Percentiles rank a stretch among this genome's conserved stretches.
These are phyloP conservation scores for Silurus asotus DNA, from an alignment of 2,113 vertebrate genomes.

Conservation along the genomic window DNA sequence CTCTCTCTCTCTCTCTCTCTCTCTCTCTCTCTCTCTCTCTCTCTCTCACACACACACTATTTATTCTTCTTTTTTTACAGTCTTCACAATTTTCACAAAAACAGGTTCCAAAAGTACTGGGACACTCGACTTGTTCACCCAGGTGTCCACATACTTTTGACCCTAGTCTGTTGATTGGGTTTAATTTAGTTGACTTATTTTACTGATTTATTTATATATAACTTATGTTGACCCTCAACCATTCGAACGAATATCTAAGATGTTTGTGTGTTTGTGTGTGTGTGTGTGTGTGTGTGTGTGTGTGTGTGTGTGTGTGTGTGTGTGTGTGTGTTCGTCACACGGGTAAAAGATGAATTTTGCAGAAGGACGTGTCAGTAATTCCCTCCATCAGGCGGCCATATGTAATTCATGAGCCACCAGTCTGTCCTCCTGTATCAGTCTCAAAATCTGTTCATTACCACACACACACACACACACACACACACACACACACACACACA, in stretches of 20 bases:
- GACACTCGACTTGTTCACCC: too few relatives aligned
- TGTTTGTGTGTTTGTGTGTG: neutral
- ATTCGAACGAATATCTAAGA: too few relatives aligned
- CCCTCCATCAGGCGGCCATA: constrained; percentile 40
- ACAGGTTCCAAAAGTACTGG: neutral
- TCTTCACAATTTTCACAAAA: neutral
- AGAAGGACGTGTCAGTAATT: constrained; percentile 26
- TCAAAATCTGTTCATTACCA: constrained; percentile 46
- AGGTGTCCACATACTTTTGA: too few relatives aligned
- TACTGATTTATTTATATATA: too few relatives aligned
- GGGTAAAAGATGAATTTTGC: constrained; percentile 4
- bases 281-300: constrained; percentile 16
- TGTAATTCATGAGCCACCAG: constrained; percentile 43
- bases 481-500: neutral
- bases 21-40: neutral
- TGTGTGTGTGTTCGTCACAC: neutral
- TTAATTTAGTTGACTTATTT: too few relatives aligned
- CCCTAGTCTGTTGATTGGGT: too few relatives aligned
- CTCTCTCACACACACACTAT: constrained; percentile 12
- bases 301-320: neutral
- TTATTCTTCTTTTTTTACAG: neutral
- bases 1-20: neutral
- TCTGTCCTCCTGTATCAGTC: constrained; percentile 42
- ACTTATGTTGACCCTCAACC: too few relatives aligned
- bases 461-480: neutral